phyloP scores from a whole-genome alignment of 2,113 vertebrate genomes.

The Leucoraja erinaceus region DNA sequence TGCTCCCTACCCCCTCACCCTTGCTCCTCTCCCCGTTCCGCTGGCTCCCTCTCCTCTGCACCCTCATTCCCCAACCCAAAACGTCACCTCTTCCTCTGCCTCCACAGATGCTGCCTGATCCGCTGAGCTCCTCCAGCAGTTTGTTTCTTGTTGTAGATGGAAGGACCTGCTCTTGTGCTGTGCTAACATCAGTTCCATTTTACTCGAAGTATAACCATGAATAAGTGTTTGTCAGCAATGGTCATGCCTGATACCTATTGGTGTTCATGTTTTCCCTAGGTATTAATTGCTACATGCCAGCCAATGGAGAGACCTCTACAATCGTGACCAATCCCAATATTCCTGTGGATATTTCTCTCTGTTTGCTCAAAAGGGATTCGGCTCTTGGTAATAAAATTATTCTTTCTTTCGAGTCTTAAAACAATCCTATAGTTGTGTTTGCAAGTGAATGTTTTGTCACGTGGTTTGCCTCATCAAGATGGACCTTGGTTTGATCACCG shows the following conservation, averaged over 20 bases:
- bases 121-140: too few species aligned
- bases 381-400: slow-evolving; percentile 60
- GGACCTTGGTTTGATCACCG: not conserved
- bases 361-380: slow-evolving; percentile 82
- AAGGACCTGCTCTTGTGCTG: too few species aligned
- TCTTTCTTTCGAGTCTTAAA: not conserved
- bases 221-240: not conserved
- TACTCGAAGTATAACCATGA: not conserved
- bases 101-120: too few species aligned
- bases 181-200: not conserved
- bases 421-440: not conserved
- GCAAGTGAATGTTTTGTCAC: not conserved
- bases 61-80: too few species aligned
- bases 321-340: slow-evolving; percentile 84
- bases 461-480: not conserved
- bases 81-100: too few species aligned
- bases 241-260: not conserved
- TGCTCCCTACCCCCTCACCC: too few species aligned
- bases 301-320: slow-evolving; percentile 79
- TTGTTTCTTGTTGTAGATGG: too few species aligned
- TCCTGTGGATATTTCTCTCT: slow-evolving; percentile 84
- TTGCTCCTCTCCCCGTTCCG: too few species aligned
- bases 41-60: too few species aligned
- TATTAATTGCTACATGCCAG: slow-evolving; percentile 86
- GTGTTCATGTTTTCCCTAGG: slow-evolving; percentile 50